Evolutionary conservation across 2,113 vertebrate species (phyloP), one percentile per base, ranked within the genome.

Genomic region (Hippocampus mohnikei): DNA sequence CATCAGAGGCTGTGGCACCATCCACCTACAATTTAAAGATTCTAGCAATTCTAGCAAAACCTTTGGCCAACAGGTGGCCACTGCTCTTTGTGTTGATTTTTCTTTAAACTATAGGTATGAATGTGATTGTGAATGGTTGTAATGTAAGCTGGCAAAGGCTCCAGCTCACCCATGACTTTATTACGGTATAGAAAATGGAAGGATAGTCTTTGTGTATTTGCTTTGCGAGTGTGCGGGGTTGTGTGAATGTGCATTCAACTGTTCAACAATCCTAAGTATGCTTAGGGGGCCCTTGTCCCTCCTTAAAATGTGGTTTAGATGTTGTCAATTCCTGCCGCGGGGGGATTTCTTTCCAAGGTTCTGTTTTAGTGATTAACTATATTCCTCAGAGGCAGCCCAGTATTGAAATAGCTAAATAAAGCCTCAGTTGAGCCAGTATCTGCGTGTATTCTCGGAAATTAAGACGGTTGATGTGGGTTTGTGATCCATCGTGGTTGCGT

Each of bases 301-400:
- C 70, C 71, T 77, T 74, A 78, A 84, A 82, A 60, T 84, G 81
- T 77, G 84, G 84, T 84, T 80, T 69, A 64, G 44, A 83, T 76
- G 77, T 85, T 77, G 59, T 60, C 66, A 72, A 82, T 77, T 87
- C 76, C 68, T 83, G 73, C 76, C 75, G 74, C 67, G 70, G 72
- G 72, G 42, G 67, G 18, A 73, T 78, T 82, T 78, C 50, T 77
- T 72, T 85, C 81, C 81, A 82, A 83, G 81, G 80, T 66, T 86
- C 77, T 82, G 85, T 77, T 88, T 58, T 79, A 80, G 87, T 66
- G 83, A 87, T 86, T 79, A 66, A 76, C 73, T 72, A 18, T 73
- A 52, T 76, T 82, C 69, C 71, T 71, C 69, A 23, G 66, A 73
- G 73, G 61, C 72, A 70, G 50, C 0, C 33, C 74, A 48, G 66